A percentile compares a stretch with the other conserved stretches of the same genome.
Conservation (phyloP, 1,140 invertebrate genomes). For the Calephelis virginiensis region DNA sequence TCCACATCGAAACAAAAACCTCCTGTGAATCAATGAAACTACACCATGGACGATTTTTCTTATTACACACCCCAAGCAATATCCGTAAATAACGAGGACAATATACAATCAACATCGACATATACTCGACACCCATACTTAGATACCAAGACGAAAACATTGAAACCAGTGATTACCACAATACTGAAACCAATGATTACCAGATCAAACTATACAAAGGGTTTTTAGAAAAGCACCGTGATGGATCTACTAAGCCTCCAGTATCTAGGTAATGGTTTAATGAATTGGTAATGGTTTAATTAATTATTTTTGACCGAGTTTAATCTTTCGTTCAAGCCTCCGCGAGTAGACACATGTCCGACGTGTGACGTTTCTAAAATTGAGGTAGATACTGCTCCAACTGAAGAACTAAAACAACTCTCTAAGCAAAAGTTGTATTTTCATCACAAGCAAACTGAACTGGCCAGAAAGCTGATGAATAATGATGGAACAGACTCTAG, state of each 20-base stretch:
- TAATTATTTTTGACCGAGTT: too few species aligned
- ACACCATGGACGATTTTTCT: constrained; percentile 21
- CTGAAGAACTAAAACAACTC: too few species aligned
- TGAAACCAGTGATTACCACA: constrained; percentile 16
- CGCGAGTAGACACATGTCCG: too few species aligned
- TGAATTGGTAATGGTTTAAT: too few species aligned
- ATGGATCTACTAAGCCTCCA: too few species aligned
- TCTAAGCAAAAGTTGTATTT: too few species aligned
- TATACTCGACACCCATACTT: constrained; percentile 18
- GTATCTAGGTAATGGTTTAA: too few species aligned
- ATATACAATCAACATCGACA: constrained; percentile 20
- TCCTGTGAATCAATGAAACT: constrained; percentile 19
- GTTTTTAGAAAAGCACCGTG: too few species aligned
- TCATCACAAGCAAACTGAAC: constrained; percentile 17
- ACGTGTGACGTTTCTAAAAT: too few species aligned
- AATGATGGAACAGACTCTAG: constrained; percentile 19
- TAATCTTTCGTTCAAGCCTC: too few species aligned
- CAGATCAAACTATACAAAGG: too few species aligned
- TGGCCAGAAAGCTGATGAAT: constrained; percentile 15
- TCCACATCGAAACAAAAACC: constrained; percentile 19
- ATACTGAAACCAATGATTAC: constrained; percentile 13
- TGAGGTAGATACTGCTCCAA: too few species aligned
- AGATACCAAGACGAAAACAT: constrained; percentile 19
- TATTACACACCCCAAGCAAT: constrained; percentile 20
- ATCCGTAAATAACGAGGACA: constrained; percentile 20